Evolutionary conservation across 1,140 invertebrate species (phyloP).

Genomic region (Bombus turneri): DNA sequence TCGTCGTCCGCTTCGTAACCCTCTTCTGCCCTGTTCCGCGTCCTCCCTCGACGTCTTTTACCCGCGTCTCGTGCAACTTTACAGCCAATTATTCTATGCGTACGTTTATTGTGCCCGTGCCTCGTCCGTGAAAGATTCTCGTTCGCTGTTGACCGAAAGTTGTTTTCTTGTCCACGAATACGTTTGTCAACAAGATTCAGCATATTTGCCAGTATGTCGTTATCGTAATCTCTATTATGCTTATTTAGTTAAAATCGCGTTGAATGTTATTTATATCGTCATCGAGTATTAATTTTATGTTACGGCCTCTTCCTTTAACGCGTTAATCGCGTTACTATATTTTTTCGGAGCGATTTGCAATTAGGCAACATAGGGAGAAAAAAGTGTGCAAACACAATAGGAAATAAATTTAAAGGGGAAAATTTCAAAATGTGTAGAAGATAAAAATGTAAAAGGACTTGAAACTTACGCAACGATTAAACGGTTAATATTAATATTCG

Average conservation of each 20-base stretch:
- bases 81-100: slow-evolving; percentile 81
- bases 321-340: too few relatives aligned
- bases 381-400: too few relatives aligned
- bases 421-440: neutral
- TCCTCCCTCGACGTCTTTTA: neutral
- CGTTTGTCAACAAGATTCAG: neutral
- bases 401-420: too few relatives aligned
- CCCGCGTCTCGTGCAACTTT: slow-evolving; percentile 67
- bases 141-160: neutral
- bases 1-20: neutral
- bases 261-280: too few relatives aligned
- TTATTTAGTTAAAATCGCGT: too few relatives aligned
- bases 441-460: neutral
- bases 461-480: neutral
- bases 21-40: neutral
- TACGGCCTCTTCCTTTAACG: too few relatives aligned
- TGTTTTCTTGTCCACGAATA: neutral
- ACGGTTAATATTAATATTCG: slow-evolving; percentile 5
- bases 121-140: slow-evolving; percentile 60
- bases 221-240: too few relatives aligned
- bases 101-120: slow-evolving; percentile 71
- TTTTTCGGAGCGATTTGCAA: too few relatives aligned
- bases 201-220: neutral
- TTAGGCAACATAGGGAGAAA: too few relatives aligned
- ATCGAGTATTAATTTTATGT: too few relatives aligned